Base-by-base conservation (phyloP, 1,140 invertebrate genomes). In the Drosophila persimilis region DNA sequence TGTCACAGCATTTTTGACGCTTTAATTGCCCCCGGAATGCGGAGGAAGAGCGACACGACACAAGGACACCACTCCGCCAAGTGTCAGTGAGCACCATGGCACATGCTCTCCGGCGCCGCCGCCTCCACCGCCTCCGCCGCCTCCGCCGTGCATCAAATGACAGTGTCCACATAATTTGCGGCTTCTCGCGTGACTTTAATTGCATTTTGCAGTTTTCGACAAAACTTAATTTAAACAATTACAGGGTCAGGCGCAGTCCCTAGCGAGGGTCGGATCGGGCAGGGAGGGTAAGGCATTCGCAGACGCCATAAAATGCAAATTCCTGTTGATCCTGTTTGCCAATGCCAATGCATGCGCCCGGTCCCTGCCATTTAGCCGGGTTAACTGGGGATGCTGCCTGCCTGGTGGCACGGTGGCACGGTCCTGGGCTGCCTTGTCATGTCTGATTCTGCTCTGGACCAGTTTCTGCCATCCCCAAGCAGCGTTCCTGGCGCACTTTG, bases 271-370 rank as follows among this genome's bases (percentile, higher is more conserved):
- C 24, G 44, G 31, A 9, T 31, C 11, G 43, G 54, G 50, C 31
- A 44, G 53, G 17, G 44, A 58, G 57, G 45, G 47, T 31, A 73
- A 54, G 74, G 81, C 84, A 89, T 83, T 83, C 66, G 63, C 74
- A 89, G 79, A 88, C 83, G 67, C 84, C 72, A 89, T 88, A 85
- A 86, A 85, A 89, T 89, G 85, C 85, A 89, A 89, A 89, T 89
- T 89, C 80, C 77, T 85, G 80, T 73, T 89, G 85, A 89, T 89
- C 86, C 86, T 81, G 81, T 89, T 89, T 75, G 75, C 75, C 78
- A 66, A 77, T 89, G 86, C 78, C 73, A 76, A 45, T 69, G 80
- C 85, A 89, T 89, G 80, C 83, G 67, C 81, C 50, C 58, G 74
- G 29, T 53, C 59, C 53, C 75, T 77, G 84, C 64, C 83, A 79